Percentiles rank a stretch among this genome's conserved stretches.
These are phyloP conservation scores for human DNA, from an alignment of 2,113 vertebrate genomes.

Conservation along the genomic window DNA sequence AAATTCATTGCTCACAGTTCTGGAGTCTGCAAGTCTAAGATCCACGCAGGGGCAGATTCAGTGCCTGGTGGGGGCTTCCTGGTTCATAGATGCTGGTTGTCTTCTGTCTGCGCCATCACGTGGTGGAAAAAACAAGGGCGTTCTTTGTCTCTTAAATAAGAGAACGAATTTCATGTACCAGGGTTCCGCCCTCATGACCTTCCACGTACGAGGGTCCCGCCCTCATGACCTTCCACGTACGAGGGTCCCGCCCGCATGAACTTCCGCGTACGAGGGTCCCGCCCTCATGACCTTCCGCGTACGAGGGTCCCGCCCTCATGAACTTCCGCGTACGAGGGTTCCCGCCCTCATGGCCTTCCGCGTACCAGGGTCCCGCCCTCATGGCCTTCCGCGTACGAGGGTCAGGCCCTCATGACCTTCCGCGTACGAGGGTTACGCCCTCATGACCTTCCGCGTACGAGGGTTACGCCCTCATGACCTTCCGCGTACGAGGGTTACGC, in stretches of 20 bases:
- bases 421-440: rapidly evolving
- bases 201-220: rapidly evolving
- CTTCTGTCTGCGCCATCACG: not conserved
- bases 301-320: too few species aligned
- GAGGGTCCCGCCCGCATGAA: rapidly evolving
- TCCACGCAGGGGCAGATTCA: not conserved
- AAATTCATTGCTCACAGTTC: not conserved
- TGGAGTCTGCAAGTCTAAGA: not conserved
- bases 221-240: rapidly evolving
- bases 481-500: too few species aligned
- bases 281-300: rapidly evolving
- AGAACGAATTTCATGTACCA: rapidly evolving
- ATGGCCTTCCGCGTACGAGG: rapidly evolving
- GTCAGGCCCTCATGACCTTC: rapidly evolving
- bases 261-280: rapidly evolving
- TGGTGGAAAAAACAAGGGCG: not conserved
- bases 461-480: rapidly evolving
- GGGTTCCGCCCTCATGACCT: too few species aligned
- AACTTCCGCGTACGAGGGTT: rapidly evolving
- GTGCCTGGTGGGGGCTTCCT: not conserved
- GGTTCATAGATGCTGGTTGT: not conserved
- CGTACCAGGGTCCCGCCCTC: rapidly evolving
- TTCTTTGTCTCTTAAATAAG: not conserved
- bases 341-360: rapidly evolving
- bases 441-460: too few species aligned